A percentile compares a stretch with the other conserved stretches of the same genome.
Evolutionary conservation across 1,140 invertebrate species (phyloP).

Genomic region (Paralvinella palmiformis): DNA sequence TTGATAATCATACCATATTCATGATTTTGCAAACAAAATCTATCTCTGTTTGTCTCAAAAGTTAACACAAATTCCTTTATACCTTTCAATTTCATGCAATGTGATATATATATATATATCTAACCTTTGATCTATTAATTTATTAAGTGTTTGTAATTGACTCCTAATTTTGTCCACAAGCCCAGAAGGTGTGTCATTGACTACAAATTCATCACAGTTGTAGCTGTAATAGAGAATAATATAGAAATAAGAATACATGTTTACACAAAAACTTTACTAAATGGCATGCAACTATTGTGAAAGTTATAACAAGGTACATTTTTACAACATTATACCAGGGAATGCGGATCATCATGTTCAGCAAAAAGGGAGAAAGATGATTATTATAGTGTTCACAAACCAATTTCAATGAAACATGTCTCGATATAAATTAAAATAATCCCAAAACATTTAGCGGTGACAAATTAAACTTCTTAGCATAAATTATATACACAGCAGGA

Average conservation of each 20-base stretch:
- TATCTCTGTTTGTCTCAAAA: too few relatives aligned
- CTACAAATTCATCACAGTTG: constrained; percentile 72
- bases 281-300: background rate
- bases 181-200: constrained; percentile 64
- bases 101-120: background rate
- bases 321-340: background rate
- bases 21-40: too few relatives aligned
- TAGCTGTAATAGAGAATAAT: constrained; percentile 59
- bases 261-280: background rate
- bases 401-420: too few relatives aligned
- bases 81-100: too few relatives aligned
- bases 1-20: too few relatives aligned
- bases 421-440: too few relatives aligned
- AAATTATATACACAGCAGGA: too few relatives aligned
- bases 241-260: background rate
- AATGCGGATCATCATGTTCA: background rate
- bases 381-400: background rate
- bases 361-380: background rate
- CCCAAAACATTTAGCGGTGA: too few relatives aligned
- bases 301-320: background rate
- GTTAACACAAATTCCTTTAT: too few relatives aligned
- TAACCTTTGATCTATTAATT: background rate
- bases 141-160: constrained; percentile 20
- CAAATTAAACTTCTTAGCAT: too few relatives aligned
- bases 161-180: constrained; percentile 59